phyloP scores from a whole-genome alignment of 2,888 invertebrate genomes.

The Tetranychus truncatus region DNA sequence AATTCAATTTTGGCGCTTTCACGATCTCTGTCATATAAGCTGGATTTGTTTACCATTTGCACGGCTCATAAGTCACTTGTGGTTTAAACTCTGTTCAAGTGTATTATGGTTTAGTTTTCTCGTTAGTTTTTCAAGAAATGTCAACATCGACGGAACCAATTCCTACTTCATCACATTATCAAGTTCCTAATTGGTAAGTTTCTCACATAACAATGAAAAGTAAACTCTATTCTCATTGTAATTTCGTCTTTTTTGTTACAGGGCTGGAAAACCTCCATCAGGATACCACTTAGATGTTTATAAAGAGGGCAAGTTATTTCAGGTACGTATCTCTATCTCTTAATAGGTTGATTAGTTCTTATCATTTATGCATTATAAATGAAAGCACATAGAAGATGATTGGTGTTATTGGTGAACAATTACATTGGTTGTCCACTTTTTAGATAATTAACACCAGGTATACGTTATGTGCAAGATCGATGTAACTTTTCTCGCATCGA shows the following conservation, averaged over 20 bases:
- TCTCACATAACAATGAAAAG: background rate
- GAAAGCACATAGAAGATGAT: background rate
- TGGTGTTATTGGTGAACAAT: background rate
- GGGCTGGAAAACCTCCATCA: conserved; percentile 94
- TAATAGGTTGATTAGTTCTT: background rate
- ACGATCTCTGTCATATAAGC: too few relatives aligned
- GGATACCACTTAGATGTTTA: conserved; percentile 92
- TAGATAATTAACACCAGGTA: background rate
- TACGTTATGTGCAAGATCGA: background rate
- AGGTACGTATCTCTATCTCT: conserved; percentile 36
- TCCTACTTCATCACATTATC: conserved; percentile 44
- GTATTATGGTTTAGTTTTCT: background rate
- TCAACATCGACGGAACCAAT: background rate
- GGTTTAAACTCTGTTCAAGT: background rate
- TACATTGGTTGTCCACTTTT: background rate
- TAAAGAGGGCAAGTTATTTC: conserved; percentile 87
- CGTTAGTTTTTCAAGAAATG: background rate
- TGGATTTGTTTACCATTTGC: too few relatives aligned
- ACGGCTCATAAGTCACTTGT: background rate
- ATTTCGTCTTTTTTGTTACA: conserved; percentile 35
- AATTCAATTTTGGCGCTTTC: too few relatives aligned
- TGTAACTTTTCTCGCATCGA: background rate
- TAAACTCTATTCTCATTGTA: conserved; percentile 20
- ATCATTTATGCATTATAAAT: background rate
- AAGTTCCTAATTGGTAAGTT: conserved; percentile 67